Base-by-base conservation (phyloP, 2,113 vertebrate genomes). In the Tautogolabrus adspersus region DNA sequence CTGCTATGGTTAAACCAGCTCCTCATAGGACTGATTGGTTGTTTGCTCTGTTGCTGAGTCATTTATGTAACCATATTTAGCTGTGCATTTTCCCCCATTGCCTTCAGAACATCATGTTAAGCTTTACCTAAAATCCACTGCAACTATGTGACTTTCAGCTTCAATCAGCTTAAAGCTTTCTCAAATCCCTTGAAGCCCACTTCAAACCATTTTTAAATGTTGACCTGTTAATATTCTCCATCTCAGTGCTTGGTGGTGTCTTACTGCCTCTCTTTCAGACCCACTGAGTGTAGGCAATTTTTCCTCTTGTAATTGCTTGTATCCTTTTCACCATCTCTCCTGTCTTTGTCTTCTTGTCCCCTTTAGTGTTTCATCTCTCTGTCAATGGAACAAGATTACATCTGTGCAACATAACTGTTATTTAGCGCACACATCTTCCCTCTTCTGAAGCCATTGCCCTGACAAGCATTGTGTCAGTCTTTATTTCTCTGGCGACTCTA, bases 331-430 rank as follows among this genome's bases (percentile, higher is more conserved):
- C 22, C 21, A 34, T 34, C 21, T 23, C 74, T 70, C 65, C 56
- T 10, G 63, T 68, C 18, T 88, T 67, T 55, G 40, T 52, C 63
- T 63, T 30, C 15, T 34, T 59, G n/a, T 74, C 70, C 23, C 38
- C 21, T 42, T 66, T 34, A 18, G 49, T 63, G 51, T 68, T 22
- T 34, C 66, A 16, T 63, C 37, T 67, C 66, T 51, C 38, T 11
- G 34, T 65, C 51, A 54, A 49, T 88, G 73, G 82, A 91, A 82
- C 70, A 79, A 59, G 23, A 30, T 58, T 87, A 64, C 82, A 85
- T 86, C 85, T 83, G 75, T 78, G 76, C 82, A 88, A 77, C 72
- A 76, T 75, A 74, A 66, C 76, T 81, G 90, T 89, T 79, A 89
- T 93, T 87, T 79, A 80, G 74, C 34, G 15, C 65, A 40, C 87